These are phyloP conservation scores for Leptogaster cylindrica DNA, from an alignment of 2,888 invertebrate genomes.

Conservation along the genomic window DNA sequence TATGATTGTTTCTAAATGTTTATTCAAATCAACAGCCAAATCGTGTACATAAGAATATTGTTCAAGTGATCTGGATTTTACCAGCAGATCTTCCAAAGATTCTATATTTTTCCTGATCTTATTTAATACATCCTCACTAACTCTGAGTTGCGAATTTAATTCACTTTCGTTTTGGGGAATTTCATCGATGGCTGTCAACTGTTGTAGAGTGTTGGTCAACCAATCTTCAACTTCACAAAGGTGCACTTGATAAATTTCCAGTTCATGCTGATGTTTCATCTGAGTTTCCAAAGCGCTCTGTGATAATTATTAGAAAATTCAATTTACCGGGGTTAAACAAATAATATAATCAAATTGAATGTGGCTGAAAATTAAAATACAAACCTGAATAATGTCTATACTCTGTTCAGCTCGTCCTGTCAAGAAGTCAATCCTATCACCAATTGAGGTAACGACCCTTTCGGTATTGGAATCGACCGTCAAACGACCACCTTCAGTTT, in stretches of 20 bases:
- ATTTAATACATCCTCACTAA: conserved; percentile 64
- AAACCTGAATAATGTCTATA: conserved; percentile 63
- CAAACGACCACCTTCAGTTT: conserved; percentile 68
- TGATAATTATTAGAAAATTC: conserved; percentile 40
- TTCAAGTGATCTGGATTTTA: conserved; percentile 63
- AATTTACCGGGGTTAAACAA: neutral
- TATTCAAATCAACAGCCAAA: conserved; percentile 63
- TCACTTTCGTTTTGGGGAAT: conserved; percentile 62
- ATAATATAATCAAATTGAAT: neutral
- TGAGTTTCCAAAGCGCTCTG: conserved; percentile 66
- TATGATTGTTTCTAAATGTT: conserved; percentile 67
- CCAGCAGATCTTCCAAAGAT: conserved; percentile 62
- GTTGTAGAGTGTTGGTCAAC: conserved; percentile 62
- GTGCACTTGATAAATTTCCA: conserved; percentile 64
- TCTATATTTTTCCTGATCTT: conserved; percentile 63
- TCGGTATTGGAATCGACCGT: conserved; percentile 70
- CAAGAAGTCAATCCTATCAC: conserved; percentile 70
- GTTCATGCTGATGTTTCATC: conserved; percentile 64
- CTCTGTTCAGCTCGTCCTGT: conserved; percentile 75
- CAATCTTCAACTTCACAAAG: conserved; percentile 66
- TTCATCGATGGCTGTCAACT: conserved; percentile 54
- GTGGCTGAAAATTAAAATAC: conserved; percentile 8
- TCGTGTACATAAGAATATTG: conserved; percentile 63
- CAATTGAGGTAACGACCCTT: conserved; percentile 62
- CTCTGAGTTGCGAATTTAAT: conserved; percentile 64